A percentile compares a stretch with the other conserved stretches of the same genome.
Evolutionary conservation across 1,140 invertebrate genomes (phyloP).

Genomic region (Ditylenchus dipsaci): DNA sequence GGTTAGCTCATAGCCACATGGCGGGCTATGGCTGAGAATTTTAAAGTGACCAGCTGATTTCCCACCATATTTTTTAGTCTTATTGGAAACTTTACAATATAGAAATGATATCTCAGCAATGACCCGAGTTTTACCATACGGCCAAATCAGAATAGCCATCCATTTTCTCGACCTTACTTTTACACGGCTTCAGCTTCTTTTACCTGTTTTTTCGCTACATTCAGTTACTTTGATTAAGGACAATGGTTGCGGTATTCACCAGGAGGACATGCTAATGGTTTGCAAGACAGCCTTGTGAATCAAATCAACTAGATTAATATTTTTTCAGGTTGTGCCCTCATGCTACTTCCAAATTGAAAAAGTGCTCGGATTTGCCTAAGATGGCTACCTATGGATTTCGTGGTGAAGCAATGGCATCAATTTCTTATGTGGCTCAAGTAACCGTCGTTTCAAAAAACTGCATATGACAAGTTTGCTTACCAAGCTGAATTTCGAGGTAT

Average conservation of each 20-base stretch:
- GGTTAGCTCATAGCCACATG: too few species aligned
- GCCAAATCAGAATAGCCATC: too few species aligned
- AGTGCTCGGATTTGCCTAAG: conserved; percentile 80
- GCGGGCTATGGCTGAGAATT: too few species aligned
- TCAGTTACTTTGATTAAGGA: conserved; percentile 37
- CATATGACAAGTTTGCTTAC: conserved; percentile 41
- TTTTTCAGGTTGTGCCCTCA: conserved; percentile 75
- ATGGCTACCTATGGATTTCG: conserved; percentile 93
- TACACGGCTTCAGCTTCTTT: not conserved
- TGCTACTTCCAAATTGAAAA: conserved; percentile 88
- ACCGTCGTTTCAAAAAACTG: conserved; percentile 84
- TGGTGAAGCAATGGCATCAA: conserved; percentile 88
- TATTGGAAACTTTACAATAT: too few species aligned
- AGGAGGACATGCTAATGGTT: conserved; percentile 76
- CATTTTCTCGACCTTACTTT: too few species aligned
- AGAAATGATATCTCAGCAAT: too few species aligned
- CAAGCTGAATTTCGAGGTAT: conserved; percentile 16
- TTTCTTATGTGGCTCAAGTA: conserved; percentile 89
- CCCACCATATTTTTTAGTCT: too few species aligned
- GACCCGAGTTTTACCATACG: too few species aligned
- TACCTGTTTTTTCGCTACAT: not conserved
- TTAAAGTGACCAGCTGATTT: too few species aligned
- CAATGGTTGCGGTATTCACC: conserved; percentile 55
- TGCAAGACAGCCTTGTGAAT: too few species aligned
- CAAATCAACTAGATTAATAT: too few species aligned